Conservation (phyloP, 2,797 vertebrate genomes). For the Oreortyx pictus region DNA sequence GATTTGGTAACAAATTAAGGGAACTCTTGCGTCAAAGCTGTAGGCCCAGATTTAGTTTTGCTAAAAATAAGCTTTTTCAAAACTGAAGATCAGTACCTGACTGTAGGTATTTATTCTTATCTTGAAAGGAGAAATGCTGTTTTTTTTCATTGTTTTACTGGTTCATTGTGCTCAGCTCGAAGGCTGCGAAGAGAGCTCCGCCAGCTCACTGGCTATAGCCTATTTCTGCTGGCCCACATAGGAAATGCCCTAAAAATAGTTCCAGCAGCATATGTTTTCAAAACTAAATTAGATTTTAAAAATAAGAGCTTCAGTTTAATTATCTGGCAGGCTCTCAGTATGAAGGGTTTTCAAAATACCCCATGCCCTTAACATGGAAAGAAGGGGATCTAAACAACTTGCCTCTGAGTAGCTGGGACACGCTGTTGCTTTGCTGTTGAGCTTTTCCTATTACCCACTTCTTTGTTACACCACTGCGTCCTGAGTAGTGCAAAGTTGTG, state of each 20-base stretch:
- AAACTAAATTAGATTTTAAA: slow-evolving; percentile 62
- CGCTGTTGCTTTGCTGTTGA: not conserved
- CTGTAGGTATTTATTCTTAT: not conserved
- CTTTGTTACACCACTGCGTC: not conserved
- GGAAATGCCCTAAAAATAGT: slow-evolving; percentile 54
- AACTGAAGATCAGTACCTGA: not conserved
- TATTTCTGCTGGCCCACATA: slow-evolving; percentile 52
- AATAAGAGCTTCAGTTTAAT: slow-evolving; percentile 52
- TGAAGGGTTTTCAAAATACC: not conserved
- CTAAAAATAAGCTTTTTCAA: slow-evolving; percentile 1
- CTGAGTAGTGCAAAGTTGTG: not conserved
- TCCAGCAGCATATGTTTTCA: slow-evolving; percentile 5
- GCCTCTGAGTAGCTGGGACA: not conserved
- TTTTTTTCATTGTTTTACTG: not conserved
- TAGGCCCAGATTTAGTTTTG: not conserved
- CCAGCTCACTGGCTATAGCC: slow-evolving; percentile 29
- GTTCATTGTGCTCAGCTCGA: not conserved
- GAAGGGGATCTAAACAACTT: not conserved
- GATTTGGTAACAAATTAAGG: not conserved
- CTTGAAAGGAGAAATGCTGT: not conserved
- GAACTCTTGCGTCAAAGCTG: not conserved
- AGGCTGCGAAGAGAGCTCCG: not conserved
- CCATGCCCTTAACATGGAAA: not conserved
- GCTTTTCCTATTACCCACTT: not conserved
- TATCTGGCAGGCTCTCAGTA: slow-evolving; percentile 23